These are phyloP conservation scores for Taeniopygia guttata DNA, from an alignment of 2,797 vertebrate species.

Conservation along the genomic window DNA sequence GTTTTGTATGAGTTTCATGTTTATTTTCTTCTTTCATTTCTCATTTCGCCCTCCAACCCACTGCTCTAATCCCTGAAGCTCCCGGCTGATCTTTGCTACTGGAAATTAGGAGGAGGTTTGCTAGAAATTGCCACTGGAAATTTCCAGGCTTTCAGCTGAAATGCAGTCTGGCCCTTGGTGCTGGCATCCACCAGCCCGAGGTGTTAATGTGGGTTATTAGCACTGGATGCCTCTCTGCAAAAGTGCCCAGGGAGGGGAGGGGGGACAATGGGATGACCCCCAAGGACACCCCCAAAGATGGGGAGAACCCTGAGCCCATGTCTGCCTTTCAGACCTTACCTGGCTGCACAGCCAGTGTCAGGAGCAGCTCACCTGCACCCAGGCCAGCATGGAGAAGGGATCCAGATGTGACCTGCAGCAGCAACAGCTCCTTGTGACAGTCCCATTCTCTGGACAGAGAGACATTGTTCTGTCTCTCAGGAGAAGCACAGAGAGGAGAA, in stretches of 20 bases:
- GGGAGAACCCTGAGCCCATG: not conserved
- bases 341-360: too few relatives aligned
- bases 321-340: not conserved
- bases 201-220: not conserved
- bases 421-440: not conserved
- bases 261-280: too few relatives aligned
- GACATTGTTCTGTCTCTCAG: too few relatives aligned
- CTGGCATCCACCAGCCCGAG: not conserved
- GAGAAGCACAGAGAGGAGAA: too few relatives aligned
- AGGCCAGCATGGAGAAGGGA: not conserved
- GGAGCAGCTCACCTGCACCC: not conserved
- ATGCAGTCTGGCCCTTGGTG: not conserved
- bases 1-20: conserved; percentile 53
- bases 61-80: not conserved
- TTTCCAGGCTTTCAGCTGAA: not conserved
- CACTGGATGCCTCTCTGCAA: not conserved
- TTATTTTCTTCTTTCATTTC: conserved; percentile 38
- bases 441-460: too few relatives aligned
- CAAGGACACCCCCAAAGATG: not conserved
- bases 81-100: not conserved
- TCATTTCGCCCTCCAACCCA: not conserved
- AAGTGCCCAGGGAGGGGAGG: not conserved
- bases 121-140: not conserved
- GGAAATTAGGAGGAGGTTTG: not conserved
- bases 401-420: not conserved